Conservation (phyloP, 2,888 invertebrate species). For the Parascotia fuliginaria region DNA sequence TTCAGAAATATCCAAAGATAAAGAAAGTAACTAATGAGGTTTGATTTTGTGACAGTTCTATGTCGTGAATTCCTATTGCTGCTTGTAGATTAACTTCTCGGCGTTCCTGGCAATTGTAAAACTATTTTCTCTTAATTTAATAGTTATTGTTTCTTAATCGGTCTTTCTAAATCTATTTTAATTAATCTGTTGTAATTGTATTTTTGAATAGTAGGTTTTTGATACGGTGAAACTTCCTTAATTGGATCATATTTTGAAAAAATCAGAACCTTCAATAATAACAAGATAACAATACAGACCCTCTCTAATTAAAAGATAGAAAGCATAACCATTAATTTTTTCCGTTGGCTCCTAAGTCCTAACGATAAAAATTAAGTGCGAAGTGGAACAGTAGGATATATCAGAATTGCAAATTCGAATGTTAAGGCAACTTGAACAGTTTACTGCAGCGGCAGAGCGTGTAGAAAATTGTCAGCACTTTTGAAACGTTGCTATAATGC, state of each 20-base stretch:
- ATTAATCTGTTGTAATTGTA: not conserved
- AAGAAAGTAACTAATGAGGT: not conserved
- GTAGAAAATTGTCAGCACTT: constrained; percentile 32
- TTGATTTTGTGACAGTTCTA: not conserved
- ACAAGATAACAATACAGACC: not conserved
- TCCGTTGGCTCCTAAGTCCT: constrained; percentile 18
- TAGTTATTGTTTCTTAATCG: not conserved
- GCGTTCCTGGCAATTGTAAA: not conserved
- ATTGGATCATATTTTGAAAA: too few species aligned
- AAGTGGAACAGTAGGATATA: constrained; percentile 30
- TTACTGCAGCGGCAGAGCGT: constrained; percentile 27
- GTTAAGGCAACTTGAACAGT: constrained; percentile 35
- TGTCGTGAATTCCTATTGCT: not conserved
- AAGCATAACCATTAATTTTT: constrained; percentile 20
- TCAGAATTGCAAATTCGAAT: constrained; percentile 43
- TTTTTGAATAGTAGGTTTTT: not conserved
- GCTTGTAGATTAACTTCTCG: not conserved
- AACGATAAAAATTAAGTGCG: constrained; percentile 36
- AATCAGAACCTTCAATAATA: too few species aligned
- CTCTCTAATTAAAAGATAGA: not conserved
- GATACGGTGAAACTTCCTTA: too few species aligned
- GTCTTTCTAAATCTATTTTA: not conserved
- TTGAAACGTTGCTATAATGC: constrained; percentile 15
- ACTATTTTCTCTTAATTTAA: not conserved
- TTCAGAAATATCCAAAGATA: too few species aligned